Conservation (phyloP, 1,140 invertebrate genomes). For the Drosophila rufa region DNA sequence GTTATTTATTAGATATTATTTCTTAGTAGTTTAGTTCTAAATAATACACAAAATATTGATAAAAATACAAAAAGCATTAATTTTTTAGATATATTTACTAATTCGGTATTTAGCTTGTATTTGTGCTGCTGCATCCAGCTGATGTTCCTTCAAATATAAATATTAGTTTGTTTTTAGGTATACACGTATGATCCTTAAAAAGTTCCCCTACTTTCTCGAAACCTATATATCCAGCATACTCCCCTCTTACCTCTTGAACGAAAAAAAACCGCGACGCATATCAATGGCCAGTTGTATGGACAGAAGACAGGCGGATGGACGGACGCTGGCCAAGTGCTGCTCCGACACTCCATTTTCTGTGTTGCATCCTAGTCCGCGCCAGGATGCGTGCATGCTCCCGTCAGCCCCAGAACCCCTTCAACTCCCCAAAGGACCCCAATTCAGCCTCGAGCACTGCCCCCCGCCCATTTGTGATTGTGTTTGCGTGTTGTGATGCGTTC, state of each 20-base stretch:
- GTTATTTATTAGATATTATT: no score
- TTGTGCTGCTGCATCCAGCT: no score
- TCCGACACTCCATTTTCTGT: slow-evolving; percentile 74
- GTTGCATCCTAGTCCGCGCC: slow-evolving; percentile 27
- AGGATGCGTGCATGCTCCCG: neutral
- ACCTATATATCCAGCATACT: no score
- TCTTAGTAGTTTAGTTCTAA: no score
- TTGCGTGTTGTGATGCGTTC: slow-evolving; percentile 82
- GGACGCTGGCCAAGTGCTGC: slow-evolving; percentile 64
- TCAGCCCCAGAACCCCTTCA: slow-evolving; percentile 1
- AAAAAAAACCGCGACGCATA: slow-evolving; percentile 58
- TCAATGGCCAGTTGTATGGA: slow-evolving; percentile 48
- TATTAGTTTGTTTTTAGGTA: no score
- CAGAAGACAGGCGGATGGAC: slow-evolving; percentile 18
- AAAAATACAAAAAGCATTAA: no score
- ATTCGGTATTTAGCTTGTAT: no score
- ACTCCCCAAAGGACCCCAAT: neutral
- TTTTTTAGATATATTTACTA: no score
- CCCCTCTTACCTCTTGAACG: neutral
- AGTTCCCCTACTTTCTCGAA: no score
- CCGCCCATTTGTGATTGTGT: slow-evolving; percentile 70
- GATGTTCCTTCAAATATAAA: no score
- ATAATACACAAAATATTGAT: no score
- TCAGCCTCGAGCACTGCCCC: slow-evolving; percentile 1
- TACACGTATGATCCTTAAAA: no score